Conservation (phyloP, 2,888 invertebrate species). For the Apomyelois bistriatella region DNA sequence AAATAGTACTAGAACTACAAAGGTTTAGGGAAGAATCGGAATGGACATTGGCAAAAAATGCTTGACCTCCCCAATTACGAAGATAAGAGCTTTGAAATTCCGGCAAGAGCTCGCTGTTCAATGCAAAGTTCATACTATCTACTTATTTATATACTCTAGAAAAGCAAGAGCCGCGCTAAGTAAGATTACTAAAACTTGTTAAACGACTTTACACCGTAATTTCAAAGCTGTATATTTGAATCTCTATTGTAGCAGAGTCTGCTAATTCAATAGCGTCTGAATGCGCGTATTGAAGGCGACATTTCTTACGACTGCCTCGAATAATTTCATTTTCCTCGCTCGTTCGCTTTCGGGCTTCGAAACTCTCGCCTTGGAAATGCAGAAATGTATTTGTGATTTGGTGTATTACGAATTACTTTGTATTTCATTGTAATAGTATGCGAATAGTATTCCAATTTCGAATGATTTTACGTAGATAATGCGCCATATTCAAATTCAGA, state of each 20-base stretch:
- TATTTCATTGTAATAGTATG: constrained; percentile 6
- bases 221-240: background rate
- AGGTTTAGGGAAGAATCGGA: too few relatives aligned
- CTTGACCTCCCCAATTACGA: background rate
- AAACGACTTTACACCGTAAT: constrained; percentile 1
- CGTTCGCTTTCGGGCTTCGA: constrained; percentile 4
- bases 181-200: constrained; percentile 9
- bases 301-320: constrained; percentile 2
- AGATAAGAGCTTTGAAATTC: background rate
- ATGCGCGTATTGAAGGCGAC: constrained; percentile 4
- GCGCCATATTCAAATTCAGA: background rate
- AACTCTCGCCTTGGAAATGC: background rate
- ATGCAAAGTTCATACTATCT: background rate
- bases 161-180: constrained; percentile 3
- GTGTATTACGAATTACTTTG: constrained; percentile 2
- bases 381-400: constrained; percentile 12
- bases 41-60: too few relatives aligned
- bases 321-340: constrained; percentile 9
- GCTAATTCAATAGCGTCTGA: constrained; percentile 9
- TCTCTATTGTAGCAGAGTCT: background rate
- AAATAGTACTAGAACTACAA: too few relatives aligned
- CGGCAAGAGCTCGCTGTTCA: background rate
- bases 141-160: constrained; percentile 10
- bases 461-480: background rate
- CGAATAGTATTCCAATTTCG: background rate